Base-by-base conservation (phyloP, 2,888 invertebrate species). In the Cantharis nigra region DNA sequence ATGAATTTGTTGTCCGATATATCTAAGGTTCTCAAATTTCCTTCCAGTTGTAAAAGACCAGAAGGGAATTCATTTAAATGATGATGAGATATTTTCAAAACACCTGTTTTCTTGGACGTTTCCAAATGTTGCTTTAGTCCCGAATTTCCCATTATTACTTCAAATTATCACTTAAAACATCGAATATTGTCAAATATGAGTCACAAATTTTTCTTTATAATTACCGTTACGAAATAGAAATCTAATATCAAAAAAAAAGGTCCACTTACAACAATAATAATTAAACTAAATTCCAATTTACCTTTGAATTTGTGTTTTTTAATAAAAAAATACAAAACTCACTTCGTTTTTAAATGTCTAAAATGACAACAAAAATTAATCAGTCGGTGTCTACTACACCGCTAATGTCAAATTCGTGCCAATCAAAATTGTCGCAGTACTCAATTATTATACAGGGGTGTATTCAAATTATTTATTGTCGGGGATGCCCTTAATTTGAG, bases 61-160 rank as follows among this genome's bases (percentile, higher is more conserved):
- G 91, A 91, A 30, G 96, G 95, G 87, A 95, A 93, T 88, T 95
- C 94, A 82, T 95, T 95, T 73, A 99, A 89, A 84, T 95, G 95
- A 76, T 92, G 92, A 83, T 95, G 92, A 3, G 96, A 95, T 80
- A 99, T 90, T 87, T 97, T 97, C 78, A 98, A 91, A 49, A 97
- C 95, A 14, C 98, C 98, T 18, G 98, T 99, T 90, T 98, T 98
- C 84, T 96, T 94, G 13, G 98, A 98, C 74, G 96, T 98, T 87
- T 98, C 97, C 85, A 97, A 93, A 87, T 98, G 98, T 86, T 95
- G 96, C 87, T 97, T 97, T 73, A 97, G 89, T 79, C 93, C 94
- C 77, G 96, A 93, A 89, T 98, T 98, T 71, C 98, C 98, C 98
- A 98, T 98, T 81, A 26, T 70, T 70, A 28, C 16, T 28, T 16